phyloP scores from a whole-genome alignment of 2,797 vertebrate genomes.

The Mus minutoides region DNA sequence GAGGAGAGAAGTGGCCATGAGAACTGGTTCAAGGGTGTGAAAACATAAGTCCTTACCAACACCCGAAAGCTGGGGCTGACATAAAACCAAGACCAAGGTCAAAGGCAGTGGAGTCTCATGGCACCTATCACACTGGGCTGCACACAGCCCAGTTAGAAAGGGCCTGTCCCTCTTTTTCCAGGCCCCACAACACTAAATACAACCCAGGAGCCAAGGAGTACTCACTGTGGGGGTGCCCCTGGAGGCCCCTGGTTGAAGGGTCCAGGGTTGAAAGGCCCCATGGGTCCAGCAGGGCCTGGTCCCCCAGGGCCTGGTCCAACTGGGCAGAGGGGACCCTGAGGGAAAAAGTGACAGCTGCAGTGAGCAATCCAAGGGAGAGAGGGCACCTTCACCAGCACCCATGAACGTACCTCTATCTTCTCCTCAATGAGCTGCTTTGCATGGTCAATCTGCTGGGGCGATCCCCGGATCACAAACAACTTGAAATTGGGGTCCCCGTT shows the following conservation, averaged over 20 bases:
- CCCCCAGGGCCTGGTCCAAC: slow-evolving; percentile 89
- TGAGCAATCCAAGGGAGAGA: background rate
- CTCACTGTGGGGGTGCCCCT: slow-evolving; percentile 94
- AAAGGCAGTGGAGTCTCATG: background rate
- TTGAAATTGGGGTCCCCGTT: slow-evolving; percentile 97
- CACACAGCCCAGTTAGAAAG: background rate
- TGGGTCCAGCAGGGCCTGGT: slow-evolving; percentile 92
- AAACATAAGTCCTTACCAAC: too few relatives aligned
- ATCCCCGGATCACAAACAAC: slow-evolving; percentile 94
- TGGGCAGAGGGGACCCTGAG: slow-evolving; percentile 94
- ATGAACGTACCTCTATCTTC: slow-evolving; percentile 93
- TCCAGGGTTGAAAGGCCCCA: slow-evolving; percentile 96
- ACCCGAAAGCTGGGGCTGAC: background rate
- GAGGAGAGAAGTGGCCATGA: background rate
- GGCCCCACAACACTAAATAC: background rate
- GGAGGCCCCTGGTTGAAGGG: slow-evolving; percentile 95
- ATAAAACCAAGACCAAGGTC: background rate
- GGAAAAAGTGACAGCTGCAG: background rate
- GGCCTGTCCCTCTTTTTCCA: background rate
- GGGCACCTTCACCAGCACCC: background rate
- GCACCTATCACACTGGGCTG: background rate
- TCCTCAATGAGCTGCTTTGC: slow-evolving; percentile 98
- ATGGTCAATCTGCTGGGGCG: slow-evolving; percentile 96
- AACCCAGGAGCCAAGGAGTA: slow-evolving; percentile 42
- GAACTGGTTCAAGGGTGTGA: background rate